Conservation (phyloP, 2,113 vertebrate species). For the Hyla sarda region DNA sequence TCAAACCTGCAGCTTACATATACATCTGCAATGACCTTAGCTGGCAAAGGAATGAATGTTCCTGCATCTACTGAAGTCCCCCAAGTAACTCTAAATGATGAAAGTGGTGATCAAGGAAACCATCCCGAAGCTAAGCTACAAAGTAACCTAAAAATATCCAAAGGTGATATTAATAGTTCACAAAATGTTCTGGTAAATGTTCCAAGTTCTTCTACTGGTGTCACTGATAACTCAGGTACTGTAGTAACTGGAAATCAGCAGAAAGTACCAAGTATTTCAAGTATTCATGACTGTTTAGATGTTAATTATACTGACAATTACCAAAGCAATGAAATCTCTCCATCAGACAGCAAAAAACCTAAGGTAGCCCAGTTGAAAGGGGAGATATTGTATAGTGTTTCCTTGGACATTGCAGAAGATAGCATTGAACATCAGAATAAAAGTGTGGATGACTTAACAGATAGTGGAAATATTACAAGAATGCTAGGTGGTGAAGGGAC, state of each 20-base stretch:
- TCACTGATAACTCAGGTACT: not conserved
- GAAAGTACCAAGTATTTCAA: constrained; percentile 12
- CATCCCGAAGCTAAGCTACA: not conserved
- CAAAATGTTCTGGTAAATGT: not conserved
- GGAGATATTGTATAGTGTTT: constrained; percentile 6
- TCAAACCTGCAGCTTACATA: not conserved
- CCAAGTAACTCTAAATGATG: not conserved
- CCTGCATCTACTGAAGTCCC: not conserved
- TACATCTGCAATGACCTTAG: not conserved
- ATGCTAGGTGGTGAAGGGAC: not conserved
- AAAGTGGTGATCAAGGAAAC: not conserved
- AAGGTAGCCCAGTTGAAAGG: constrained; percentile 74
- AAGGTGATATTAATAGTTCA: not conserved
- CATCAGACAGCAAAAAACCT: constrained; percentile 87
- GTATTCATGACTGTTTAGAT: not conserved
- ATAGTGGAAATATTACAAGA: not conserved
- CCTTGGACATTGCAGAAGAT: not conserved
- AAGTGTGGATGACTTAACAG: not conserved
- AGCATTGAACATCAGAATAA: not conserved
- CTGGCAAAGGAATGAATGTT: not conserved
- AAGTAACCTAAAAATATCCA: not conserved
- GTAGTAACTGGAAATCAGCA: constrained; percentile 63
- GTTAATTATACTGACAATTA: not conserved
- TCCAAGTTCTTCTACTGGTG: not conserved
- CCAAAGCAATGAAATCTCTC: constrained; percentile 66